A percentile compares a stretch with the other conserved stretches of the same genome.
These are phyloP conservation scores for Galbula dea DNA, from an alignment of 2,113 vertebrate genomes.

Conservation along the genomic window DNA sequence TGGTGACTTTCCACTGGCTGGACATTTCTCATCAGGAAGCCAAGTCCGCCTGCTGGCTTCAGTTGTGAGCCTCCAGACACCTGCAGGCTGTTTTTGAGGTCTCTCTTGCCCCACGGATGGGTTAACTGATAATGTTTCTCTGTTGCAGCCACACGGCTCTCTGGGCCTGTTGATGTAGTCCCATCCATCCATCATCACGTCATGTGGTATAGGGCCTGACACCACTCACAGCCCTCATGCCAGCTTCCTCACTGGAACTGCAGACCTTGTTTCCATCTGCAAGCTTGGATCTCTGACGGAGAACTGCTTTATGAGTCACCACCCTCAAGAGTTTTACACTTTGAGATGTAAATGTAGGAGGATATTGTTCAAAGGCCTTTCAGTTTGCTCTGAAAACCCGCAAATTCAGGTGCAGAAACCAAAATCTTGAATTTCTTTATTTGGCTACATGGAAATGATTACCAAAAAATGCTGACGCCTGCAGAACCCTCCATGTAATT, in stretches of 20 bases:
- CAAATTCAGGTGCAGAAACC: constrained; percentile 36
- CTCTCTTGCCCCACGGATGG: not conserved
- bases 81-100: not conserved
- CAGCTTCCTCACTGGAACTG: not conserved
- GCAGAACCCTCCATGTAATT: constrained; percentile 62
- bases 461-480: constrained; percentile 64
- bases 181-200: constrained; percentile 37
- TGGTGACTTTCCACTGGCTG: not conserved
- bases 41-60: not conserved
- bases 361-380: constrained; percentile 38
- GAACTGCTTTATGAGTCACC: constrained; percentile 55
- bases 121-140: not conserved
- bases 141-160: not conserved
- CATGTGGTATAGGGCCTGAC: not conserved
- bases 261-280: constrained; percentile 52
- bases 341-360: constrained; percentile 30
- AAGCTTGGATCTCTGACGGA: constrained; percentile 41
- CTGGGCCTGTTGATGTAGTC: constrained; percentile 9
- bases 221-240: not conserved
- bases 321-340: constrained; percentile 46
- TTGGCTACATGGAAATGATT: constrained; percentile 66
- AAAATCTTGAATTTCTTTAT: constrained; percentile 34
- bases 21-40: not conserved
- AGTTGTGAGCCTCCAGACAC: not conserved
- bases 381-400: constrained; percentile 39